Evolutionary conservation across 2,113 vertebrate genomes (phyloP).

Genomic region (Tachysurus fulvidraco): DNA sequence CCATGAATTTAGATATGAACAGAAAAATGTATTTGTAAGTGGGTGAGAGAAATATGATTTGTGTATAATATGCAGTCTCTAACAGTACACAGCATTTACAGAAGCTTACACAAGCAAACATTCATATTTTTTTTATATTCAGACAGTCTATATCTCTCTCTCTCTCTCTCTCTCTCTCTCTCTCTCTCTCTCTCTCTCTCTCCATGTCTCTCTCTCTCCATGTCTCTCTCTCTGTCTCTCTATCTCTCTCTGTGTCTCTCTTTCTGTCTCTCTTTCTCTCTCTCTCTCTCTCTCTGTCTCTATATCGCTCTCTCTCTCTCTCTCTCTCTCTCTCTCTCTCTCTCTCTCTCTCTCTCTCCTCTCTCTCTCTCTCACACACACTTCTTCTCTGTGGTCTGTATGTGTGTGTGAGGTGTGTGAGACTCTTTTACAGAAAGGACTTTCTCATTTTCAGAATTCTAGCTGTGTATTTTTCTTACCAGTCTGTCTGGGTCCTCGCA

Average conservation of each 20-base stretch:
- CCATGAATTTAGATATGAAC: not conserved
- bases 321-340: no score
- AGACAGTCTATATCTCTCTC: not conserved
- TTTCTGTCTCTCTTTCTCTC: no score
- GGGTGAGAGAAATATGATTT: not conserved
- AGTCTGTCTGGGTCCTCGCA: conserved; percentile 59
- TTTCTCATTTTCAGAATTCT: conserved; percentile 55
- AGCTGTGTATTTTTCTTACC: conserved; percentile 75
- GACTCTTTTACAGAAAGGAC: not conserved
- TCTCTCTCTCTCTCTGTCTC: no score
- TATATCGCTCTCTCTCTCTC: not conserved
- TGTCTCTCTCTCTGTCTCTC: conserved; percentile 22
- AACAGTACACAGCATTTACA: no score
- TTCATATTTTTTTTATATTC: conserved; percentile 19
- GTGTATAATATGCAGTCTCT: not conserved
- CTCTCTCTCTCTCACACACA: no score
- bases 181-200: conserved; percentile 16
- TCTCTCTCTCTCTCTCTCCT: no score
- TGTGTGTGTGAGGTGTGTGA: not conserved
- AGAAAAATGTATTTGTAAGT: conserved; percentile 18
- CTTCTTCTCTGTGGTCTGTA: no score
- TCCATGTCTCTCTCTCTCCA: conserved; percentile 30
- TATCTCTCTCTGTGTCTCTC: conserved; percentile 16
- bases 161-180: conserved; percentile 14
- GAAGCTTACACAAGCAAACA: conserved; percentile 9